Conservation (phyloP, 2,113 vertebrate species). For the Paratilapia polleni region DNA sequence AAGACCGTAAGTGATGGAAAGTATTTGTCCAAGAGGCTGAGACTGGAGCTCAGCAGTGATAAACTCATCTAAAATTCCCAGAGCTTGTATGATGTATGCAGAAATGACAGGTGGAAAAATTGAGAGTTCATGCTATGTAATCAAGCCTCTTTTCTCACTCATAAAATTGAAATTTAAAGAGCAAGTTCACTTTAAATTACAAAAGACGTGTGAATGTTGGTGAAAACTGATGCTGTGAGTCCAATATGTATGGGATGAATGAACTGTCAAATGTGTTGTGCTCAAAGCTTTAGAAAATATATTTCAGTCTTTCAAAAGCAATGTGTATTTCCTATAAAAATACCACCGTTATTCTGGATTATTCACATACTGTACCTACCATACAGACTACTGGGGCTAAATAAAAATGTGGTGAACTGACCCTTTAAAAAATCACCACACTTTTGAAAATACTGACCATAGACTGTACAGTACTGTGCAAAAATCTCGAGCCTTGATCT, state of each 20-base stretch:
- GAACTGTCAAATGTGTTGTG: not conserved
- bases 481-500: not conserved
- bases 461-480: not conserved
- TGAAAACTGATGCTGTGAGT: no score
- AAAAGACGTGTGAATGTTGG: no score
- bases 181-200: not conserved
- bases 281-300: not conserved
- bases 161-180: slow-evolving; percentile 14
- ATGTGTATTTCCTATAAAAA: not conserved
- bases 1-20: slow-evolving; percentile 58
- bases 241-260: not conserved
- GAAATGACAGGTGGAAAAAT: slow-evolving; percentile 44
- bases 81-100: slow-evolving; percentile 8
- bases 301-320: not conserved
- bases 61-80: slow-evolving; percentile 49
- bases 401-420: not conserved
- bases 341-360: no score
- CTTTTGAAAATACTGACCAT: not conserved
- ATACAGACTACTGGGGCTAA: not conserved
- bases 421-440: not conserved
- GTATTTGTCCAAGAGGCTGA: slow-evolving; percentile 44
- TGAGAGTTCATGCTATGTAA: slow-evolving; percentile 37
- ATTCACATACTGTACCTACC: not conserved
- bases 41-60: slow-evolving; percentile 16
- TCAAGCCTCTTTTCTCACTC: not conserved